Percentiles rank a stretch among this genome's conserved stretches.
phyloP scores from a whole-genome alignment of 2,797 vertebrate species.

The Scyliorhinus canicula region DNA sequence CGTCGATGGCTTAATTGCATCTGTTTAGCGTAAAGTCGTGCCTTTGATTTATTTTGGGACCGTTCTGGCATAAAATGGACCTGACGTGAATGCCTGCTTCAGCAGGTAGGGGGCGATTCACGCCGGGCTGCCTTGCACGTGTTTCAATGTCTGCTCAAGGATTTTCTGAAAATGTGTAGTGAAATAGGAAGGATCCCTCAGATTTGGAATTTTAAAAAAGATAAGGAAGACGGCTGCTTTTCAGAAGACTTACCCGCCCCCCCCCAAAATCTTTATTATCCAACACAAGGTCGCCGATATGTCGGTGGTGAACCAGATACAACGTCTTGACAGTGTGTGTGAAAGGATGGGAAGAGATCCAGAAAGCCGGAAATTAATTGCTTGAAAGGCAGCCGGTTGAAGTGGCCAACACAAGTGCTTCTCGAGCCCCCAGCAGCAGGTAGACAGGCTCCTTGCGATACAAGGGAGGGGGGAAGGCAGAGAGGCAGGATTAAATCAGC shows the following conservation, averaged over 20 bases:
- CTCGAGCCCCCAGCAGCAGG: not conserved
- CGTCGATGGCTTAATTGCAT: not conserved
- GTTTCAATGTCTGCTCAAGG: slow-evolving; percentile 26
- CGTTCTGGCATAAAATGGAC: not conserved
- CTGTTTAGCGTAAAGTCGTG: not conserved
- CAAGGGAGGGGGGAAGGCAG: not conserved
- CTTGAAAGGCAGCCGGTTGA: not conserved
- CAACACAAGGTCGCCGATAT: not conserved
- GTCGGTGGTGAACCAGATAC: not conserved
- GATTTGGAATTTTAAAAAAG: not conserved
- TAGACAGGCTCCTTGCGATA: not conserved
- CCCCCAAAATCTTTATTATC: no score
- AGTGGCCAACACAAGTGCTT: not conserved
- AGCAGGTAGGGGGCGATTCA: slow-evolving; percentile 18
- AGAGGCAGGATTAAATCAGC: not conserved
- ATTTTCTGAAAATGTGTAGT: no score
- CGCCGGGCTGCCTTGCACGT: not conserved
- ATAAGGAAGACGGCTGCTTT: not conserved
- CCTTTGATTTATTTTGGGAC: not conserved
- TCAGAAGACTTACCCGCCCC: not conserved
- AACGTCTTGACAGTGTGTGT: not conserved
- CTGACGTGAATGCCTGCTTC: not conserved
- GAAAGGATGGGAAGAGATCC: not conserved
- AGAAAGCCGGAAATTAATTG: not conserved
- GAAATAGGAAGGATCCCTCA: not conserved